These are phyloP conservation scores for Narcine bancroftii DNA, from an alignment of 2,113 vertebrate species.

Conservation along the genomic window DNA sequence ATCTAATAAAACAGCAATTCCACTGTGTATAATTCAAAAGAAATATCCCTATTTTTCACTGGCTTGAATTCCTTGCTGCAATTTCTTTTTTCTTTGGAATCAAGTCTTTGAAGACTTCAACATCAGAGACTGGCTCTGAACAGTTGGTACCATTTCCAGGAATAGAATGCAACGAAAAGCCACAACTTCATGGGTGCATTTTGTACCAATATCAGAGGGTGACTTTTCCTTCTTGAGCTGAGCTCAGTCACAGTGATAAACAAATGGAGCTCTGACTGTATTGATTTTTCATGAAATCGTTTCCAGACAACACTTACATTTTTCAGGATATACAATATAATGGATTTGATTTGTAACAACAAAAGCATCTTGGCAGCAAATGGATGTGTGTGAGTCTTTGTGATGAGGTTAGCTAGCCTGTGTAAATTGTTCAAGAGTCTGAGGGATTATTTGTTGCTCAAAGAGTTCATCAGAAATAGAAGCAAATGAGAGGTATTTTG, in stretches of 20 bases:
- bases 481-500: background rate
- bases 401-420: background rate
- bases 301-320: background rate
- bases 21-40: background rate
- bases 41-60: background rate
- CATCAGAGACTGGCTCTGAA: no score
- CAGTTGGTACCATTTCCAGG: no score
- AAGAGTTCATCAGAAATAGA: background rate
- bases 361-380: background rate
- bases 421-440: background rate
- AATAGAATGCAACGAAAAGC: no score
- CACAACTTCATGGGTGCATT: no score
- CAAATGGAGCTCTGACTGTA: background rate
- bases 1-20: background rate
- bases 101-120: background rate
- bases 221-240: no score
- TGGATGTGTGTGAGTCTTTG: background rate
- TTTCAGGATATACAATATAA: background rate
- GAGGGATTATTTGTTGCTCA: background rate
- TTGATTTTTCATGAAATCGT: background rate
- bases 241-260: background rate
- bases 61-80: background rate
- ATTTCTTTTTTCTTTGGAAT: background rate
- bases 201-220: no score
- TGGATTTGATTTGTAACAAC: background rate